Base-by-base conservation (phyloP, 1,140 invertebrate genomes). In the Drosophila oshimai region DNA sequence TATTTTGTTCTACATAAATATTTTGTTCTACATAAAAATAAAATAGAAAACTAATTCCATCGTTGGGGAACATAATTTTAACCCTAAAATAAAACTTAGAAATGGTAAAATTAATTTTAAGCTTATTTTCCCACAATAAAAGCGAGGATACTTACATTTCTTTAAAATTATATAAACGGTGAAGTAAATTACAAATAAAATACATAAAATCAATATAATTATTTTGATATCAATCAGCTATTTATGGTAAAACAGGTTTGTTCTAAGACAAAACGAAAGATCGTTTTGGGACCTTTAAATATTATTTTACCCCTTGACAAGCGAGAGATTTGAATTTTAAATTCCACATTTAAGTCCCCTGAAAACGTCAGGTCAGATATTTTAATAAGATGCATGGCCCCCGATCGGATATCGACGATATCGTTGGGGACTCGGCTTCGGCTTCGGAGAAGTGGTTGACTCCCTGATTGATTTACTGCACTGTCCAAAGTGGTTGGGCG, bases 381-480 rank as follows among this genome's bases (percentile, higher is more conserved):
- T 29, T 24, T 37, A 55, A 29, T 34, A 12, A 39, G 26, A 45
- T 65, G 10, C n/a, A 13, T 10, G 41, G 10, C 24, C 4, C n/a
- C 41, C 33, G 28, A 51, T 44, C 28, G 7, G 22, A 36, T 28
- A 65, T 51, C 17, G 22, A 22, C 15, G 31, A 34, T 49, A 33
- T 33, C 22, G 13, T 20, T 31, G n/a, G 42, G 18, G 46, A 49
- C 4, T 12, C 24, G 26, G 22, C 6, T 3, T 17, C n/a, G 9
- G 15, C 29, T 49, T 58, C 26, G 24, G 31, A 50, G 33, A 70
- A 61, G 29, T 57, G 50, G 20, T 36, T 29, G 17, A 46, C 36
- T 29, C 20, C 45, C 57, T 80, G 76, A 80, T 81, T 80, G 77
- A 75, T 80, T 81, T 80, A 80, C 28, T 44, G 62, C 15, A 55